Evolutionary conservation across 2,888 invertebrate species (phyloP).

Genomic region (Tetropium fuscum): DNA sequence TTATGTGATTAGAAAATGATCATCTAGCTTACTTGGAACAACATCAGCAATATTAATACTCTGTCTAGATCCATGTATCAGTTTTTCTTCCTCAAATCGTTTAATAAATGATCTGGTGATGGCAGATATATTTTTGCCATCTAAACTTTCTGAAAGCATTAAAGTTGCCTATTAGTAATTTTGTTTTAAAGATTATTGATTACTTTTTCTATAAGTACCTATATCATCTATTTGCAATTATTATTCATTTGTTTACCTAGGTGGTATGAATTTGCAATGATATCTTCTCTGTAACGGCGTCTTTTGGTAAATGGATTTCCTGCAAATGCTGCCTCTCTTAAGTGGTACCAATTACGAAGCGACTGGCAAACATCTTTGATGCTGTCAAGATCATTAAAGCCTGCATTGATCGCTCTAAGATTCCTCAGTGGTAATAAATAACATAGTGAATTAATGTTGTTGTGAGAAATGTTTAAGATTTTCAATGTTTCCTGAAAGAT

Average conservation of each 20-base stretch:
- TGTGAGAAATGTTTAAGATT: conserved; percentile 74
- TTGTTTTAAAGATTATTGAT: no score
- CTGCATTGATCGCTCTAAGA: conserved; percentile 70
- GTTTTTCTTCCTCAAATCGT: conserved; percentile 71
- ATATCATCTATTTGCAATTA: conserved; percentile 20
- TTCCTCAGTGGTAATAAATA: conserved; percentile 69
- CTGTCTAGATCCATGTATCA: conserved; percentile 44
- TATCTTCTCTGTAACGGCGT: conserved; percentile 75
- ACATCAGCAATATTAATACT: conserved; percentile 52
- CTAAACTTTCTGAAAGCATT: conserved; percentile 71
- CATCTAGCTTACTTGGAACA: conserved; percentile 47
- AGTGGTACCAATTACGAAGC: conserved; percentile 68
- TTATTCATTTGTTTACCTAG: conserved; percentile 67
- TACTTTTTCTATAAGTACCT: not conserved
- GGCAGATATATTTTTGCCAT: conserved; percentile 71
- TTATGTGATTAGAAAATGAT: no score
- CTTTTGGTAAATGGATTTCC: conserved; percentile 75
- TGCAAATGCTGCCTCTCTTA: conserved; percentile 70
- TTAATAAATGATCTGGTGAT: conserved; percentile 73
- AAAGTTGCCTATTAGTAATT: no score
- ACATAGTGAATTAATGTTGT: conserved; percentile 70
- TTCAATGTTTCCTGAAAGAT: conserved; percentile 71
- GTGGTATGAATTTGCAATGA: conserved; percentile 73
- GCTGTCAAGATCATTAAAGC: conserved; percentile 71
- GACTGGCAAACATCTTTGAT: conserved; percentile 69